Evolutionary conservation across 2,888 invertebrate species (phyloP).

Genomic region (Acleris literana): DNA sequence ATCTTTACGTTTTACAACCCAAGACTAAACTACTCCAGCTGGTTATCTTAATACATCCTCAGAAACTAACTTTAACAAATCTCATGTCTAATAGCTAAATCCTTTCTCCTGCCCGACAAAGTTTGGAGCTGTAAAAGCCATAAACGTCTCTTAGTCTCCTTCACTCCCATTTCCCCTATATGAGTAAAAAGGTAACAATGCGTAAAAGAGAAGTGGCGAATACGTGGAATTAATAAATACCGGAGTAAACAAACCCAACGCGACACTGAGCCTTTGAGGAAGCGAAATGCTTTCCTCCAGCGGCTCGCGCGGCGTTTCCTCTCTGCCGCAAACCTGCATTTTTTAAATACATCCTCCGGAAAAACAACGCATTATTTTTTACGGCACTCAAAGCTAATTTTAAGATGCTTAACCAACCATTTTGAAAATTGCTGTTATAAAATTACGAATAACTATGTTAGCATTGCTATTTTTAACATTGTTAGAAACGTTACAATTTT

Average conservation of each 20-base stretch:
- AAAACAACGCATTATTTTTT: slow-evolving; percentile 54
- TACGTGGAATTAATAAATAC: slow-evolving; percentile 60
- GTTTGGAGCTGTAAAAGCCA: slow-evolving; percentile 25
- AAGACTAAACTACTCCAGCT: slow-evolving; percentile 5
- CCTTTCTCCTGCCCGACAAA: slow-evolving; percentile 31
- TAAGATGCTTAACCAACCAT: slow-evolving; percentile 46
- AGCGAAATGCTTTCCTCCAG: slow-evolving; percentile 55
- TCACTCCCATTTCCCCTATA: slow-evolving; percentile 18
- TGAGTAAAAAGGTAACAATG: slow-evolving; percentile 33
- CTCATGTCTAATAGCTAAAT: slow-evolving; percentile 29
- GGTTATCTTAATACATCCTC: slow-evolving; percentile 20
- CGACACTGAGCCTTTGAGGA: slow-evolving; percentile 55
- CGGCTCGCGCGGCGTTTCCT: slow-evolving; percentile 44
- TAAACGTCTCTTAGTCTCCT: slow-evolving; percentile 24
- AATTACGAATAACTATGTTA: not conserved
- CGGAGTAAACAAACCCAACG: slow-evolving; percentile 49
- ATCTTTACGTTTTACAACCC: slow-evolving; percentile 16
- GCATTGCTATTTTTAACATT: not conserved
- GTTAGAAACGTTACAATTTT: slow-evolving; percentile 12
- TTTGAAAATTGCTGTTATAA: slow-evolving; percentile 18
- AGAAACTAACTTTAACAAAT: slow-evolving; percentile 22
- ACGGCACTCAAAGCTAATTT: slow-evolving; percentile 49
- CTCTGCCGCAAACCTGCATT: slow-evolving; percentile 48
- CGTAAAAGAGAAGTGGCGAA: slow-evolving; percentile 34
- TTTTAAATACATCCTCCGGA: slow-evolving; percentile 55